Evolutionary conservation across 2,797 vertebrate genomes (phyloP), one percentile per base, ranked within the genome.

Genomic region (Salmo trutta): DNA sequence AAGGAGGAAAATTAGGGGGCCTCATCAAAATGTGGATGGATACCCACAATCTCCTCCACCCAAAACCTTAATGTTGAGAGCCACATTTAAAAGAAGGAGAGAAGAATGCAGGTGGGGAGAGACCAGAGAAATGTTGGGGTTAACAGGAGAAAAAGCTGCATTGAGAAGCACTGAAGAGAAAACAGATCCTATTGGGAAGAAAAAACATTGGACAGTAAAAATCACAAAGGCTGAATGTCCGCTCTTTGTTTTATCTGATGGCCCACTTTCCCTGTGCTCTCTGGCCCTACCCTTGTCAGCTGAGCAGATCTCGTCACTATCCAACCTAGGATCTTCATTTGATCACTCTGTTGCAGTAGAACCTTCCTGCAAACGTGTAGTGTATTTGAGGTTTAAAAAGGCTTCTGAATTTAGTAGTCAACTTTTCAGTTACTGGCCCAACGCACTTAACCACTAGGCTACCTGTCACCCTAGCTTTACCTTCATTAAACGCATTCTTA

Each of bases 1-100:
- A 84, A 21, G n/a, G 6, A 56, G 59, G 67, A 53, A 80, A 80
- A 77, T 21, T 81, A 67, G 78, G 69, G 76, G 79, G 78, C 51
- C 41, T 47, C 41, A 29, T 78, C 74, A 74, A 70, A 83, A 81
- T 79, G 82, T 77, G 75, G 78, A 47, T 47, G 85, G 79, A 73
- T 81, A 36, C 78, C 65, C 52, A 24, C 52, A 47, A 14, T 47
- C 41, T 14, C 41, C 2, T 70, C 36, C 19, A 59, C 74, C 84
- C 84, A 90, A 83, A 89, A 89, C 83, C 85, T 82, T 31, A 10
- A 2, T 6, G 52, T 69, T 27, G 15, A 47, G 71, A 78, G 66
- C 75, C 71, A 71, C 73, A 83, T 71, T 29, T 69, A 71, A 79
- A 21, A 65, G 33, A 17, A 52, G 47, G 52, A 74, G 56, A 77